A percentile compares a stretch with the other conserved stretches of the same genome.
Evolutionary conservation across 2,888 invertebrate species (phyloP).

Genomic region (Thereva nobilitata): DNA sequence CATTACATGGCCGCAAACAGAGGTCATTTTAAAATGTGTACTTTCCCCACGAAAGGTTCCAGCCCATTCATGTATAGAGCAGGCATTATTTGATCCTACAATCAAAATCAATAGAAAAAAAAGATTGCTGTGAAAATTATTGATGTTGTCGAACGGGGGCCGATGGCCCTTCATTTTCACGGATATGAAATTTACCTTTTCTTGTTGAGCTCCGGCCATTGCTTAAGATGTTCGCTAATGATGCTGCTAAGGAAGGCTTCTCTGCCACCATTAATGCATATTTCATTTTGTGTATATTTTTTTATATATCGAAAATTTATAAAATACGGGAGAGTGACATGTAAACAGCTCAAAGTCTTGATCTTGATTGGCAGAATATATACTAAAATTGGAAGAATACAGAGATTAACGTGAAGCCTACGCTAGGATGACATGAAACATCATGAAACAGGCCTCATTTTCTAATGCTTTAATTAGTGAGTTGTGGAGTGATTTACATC

Average conservation of each 20-base stretch:
- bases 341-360: no score
- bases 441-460: no score
- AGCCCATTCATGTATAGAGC: slow-evolving; percentile 93
- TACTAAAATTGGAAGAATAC: no score
- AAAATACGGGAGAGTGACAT: no score
- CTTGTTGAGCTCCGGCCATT: slow-evolving; percentile 76
- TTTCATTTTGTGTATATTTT: slow-evolving; percentile 76
- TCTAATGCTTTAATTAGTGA: no score
- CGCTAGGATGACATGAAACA: no score
- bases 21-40: slow-evolving; percentile 91
- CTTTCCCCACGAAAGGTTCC: slow-evolving; percentile 76
- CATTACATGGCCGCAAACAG: slow-evolving; percentile 99
- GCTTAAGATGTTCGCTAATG: slow-evolving; percentile 90
- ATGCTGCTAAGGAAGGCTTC: slow-evolving; percentile 96
- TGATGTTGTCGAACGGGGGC: neutral
- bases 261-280: slow-evolving; percentile 97
- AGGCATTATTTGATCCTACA: slow-evolving; percentile 83
- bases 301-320: no score
- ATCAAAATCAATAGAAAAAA: slow-evolving; percentile 28
- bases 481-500: no score
- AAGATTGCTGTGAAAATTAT: neutral
- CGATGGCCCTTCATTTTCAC: slow-evolving; percentile 45
- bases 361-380: no score
- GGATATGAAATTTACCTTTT: slow-evolving; percentile 66
- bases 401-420: no score